Percentiles rank a stretch among this genome's conserved stretches.
Evolutionary conservation across 2,888 invertebrate species (phyloP).

Genomic region (Drosophila atripex): DNA sequence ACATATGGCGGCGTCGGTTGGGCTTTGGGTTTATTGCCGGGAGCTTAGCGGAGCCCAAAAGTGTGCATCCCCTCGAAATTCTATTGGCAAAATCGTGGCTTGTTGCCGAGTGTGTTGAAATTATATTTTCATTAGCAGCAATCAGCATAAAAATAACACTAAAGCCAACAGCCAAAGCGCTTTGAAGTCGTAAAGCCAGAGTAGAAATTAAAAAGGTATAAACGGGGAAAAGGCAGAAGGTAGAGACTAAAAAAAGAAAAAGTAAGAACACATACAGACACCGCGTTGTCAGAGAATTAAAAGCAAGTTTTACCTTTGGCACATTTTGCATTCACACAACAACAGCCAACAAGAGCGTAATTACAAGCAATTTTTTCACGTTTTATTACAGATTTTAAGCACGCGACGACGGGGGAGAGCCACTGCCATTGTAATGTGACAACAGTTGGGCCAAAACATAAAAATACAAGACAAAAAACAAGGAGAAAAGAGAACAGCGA

Average conservation of each 20-base stretch:
- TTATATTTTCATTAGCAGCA: slow-evolving; percentile 79
- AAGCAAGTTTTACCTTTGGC: slow-evolving; percentile 68
- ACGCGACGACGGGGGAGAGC: slow-evolving; percentile 64
- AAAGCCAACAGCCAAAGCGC: slow-evolving; percentile 68
- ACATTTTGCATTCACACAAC: slow-evolving; percentile 62
- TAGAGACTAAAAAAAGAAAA: slow-evolving; percentile 1
- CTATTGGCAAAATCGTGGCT: slow-evolving; percentile 44
- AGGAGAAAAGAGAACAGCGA: slow-evolving; percentile 9
- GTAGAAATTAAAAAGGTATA: slow-evolving; percentile 44
- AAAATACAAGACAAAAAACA: slow-evolving; percentile 27
- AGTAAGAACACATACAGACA: slow-evolving; percentile 6
- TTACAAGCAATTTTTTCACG: slow-evolving; percentile 76
- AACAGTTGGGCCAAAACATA: slow-evolving; percentile 66
- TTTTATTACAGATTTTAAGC: slow-evolving; percentile 79
- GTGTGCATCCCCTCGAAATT: slow-evolving; percentile 5
- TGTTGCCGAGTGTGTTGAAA: slow-evolving; percentile 67
- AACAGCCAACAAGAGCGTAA: slow-evolving; percentile 61
- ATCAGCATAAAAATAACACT: slow-evolving; percentile 80
- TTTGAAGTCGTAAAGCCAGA: slow-evolving; percentile 73
- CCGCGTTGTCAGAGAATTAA: slow-evolving; percentile 61
- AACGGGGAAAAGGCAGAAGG: neutral
- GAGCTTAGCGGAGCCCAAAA: slow-evolving; percentile 48
- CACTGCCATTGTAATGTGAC: slow-evolving; percentile 79
- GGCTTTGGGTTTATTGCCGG: slow-evolving; percentile 43
- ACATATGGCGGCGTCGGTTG: slow-evolving; percentile 8